A percentile compares a stretch with the other conserved stretches of the same genome.
phyloP scores from a whole-genome alignment of 1,140 invertebrate species.

The Zaprionus tsacasi region DNA sequence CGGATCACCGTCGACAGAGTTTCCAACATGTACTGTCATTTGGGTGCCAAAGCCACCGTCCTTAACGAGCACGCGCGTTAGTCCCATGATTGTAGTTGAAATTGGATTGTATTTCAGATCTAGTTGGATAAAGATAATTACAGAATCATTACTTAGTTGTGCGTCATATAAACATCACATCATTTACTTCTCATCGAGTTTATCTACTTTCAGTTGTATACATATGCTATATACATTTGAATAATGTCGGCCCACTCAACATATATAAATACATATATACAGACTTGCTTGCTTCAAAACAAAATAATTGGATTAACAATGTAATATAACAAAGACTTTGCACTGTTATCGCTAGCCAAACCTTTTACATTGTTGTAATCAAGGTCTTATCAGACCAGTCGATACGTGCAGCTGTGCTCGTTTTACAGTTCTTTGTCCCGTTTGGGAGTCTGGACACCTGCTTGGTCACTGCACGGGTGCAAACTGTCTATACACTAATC shows the following conservation, averaged over 20 bases:
- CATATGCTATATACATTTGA: neutral
- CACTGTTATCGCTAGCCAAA: neutral
- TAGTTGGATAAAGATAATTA: neutral
- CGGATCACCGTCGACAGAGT: constrained; percentile 90
- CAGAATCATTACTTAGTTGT: too few species aligned
- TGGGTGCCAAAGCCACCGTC: constrained; percentile 93
- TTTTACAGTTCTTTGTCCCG: constrained; percentile 10
- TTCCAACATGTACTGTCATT: constrained; percentile 89
- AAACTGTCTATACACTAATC: constrained; percentile 1
- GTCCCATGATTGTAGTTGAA: constrained; percentile 52
- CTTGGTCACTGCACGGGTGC: constrained; percentile 7
- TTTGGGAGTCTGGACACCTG: constrained; percentile 39
- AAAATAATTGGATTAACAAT: constrained; percentile 2
- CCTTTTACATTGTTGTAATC: constrained; percentile 26
- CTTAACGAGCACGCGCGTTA: constrained; percentile 83
- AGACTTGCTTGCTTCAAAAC: neutral
- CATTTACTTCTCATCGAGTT: neutral
- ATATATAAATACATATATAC: neutral
- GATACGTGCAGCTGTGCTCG: constrained; percentile 10
- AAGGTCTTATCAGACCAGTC: constrained; percentile 18
- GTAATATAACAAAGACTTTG: neutral
- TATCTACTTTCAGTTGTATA: neutral
- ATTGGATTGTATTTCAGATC: neutral
- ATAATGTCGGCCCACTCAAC: too few species aligned
- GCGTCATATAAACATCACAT: neutral